Evolutionary conservation across 2,113 vertebrate genomes (phyloP).

Genomic region (Isurus oxyrinchus): DNA sequence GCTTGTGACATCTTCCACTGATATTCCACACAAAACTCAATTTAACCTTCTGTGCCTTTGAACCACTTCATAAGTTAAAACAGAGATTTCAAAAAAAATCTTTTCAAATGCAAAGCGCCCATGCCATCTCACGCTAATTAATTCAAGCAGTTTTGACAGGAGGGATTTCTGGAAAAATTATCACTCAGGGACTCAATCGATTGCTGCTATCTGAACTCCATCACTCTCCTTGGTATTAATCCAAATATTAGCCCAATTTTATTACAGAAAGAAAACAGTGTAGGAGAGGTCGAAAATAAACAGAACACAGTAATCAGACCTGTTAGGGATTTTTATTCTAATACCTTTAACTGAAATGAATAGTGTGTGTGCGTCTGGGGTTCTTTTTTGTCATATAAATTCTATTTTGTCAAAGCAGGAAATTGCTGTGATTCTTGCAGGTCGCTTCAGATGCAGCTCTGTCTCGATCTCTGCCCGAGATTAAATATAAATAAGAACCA

Average conservation of each 20-base stretch:
- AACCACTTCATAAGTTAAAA: not conserved
- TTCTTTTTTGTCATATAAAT: not conserved
- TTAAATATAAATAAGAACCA: conserved; percentile 29
- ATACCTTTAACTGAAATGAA: not conserved
- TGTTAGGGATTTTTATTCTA: not conserved
- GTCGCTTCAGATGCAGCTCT: not conserved
- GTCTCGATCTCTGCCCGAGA: conserved; percentile 4
- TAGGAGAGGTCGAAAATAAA: not conserved
- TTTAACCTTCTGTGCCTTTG: not conserved
- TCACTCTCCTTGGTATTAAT: not conserved
- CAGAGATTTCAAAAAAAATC: conserved; percentile 1
- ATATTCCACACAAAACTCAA: conserved; percentile 7
- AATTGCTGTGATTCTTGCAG: not conserved
- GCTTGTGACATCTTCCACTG: not conserved
- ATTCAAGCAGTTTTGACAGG: conserved; percentile 29
- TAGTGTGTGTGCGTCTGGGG: not conserved
- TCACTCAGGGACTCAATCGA: not conserved
- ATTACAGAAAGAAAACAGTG: not conserved
- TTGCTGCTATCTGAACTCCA: not conserved
- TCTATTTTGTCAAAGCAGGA: conserved; percentile 10
- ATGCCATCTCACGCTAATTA: conserved; percentile 14
- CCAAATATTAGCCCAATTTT: conserved; percentile 33
- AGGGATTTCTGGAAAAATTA: not conserved
- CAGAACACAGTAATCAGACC: not conserved
- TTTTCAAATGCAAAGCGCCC: conserved; percentile 14